Evolutionary conservation across 2,113 vertebrate genomes (phyloP).

Genomic region (Semnornis frantzii): DNA sequence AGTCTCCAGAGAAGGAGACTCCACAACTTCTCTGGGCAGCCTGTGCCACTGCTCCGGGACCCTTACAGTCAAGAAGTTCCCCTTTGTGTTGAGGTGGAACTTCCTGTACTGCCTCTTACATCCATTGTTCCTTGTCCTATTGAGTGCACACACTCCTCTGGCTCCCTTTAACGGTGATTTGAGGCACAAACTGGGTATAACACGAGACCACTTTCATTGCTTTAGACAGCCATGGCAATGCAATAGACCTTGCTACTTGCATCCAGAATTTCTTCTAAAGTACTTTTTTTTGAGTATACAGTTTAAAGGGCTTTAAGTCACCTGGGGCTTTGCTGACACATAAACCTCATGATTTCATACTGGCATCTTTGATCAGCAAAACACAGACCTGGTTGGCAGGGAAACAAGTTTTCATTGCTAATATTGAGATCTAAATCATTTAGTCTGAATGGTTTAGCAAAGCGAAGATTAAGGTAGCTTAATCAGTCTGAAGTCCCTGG

Average conservation of each 20-base stretch:
- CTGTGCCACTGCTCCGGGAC: too few species aligned
- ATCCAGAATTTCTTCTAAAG: neutral
- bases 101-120: too few species aligned
- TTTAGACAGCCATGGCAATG: neutral
- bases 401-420: neutral
- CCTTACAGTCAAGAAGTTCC: too few species aligned
- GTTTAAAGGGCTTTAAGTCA: neutral
- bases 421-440: neutral
- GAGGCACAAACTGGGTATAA: neutral
- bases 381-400: neutral
- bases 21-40: too few species aligned
- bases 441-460: neutral
- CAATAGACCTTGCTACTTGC: neutral
- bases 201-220: neutral
- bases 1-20: too few species aligned
- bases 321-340: neutral
- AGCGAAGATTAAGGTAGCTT: neutral
- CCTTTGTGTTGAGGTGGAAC: too few species aligned
- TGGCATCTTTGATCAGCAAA: neutral
- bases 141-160: neutral
- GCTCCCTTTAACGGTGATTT: neutral
- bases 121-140: too few species aligned
- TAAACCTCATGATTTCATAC: neutral
- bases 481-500: neutral
- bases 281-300: neutral